Evolutionary conservation across 2,797 vertebrate species (phyloP).

Genomic region (Macropodus opercularis): DNA sequence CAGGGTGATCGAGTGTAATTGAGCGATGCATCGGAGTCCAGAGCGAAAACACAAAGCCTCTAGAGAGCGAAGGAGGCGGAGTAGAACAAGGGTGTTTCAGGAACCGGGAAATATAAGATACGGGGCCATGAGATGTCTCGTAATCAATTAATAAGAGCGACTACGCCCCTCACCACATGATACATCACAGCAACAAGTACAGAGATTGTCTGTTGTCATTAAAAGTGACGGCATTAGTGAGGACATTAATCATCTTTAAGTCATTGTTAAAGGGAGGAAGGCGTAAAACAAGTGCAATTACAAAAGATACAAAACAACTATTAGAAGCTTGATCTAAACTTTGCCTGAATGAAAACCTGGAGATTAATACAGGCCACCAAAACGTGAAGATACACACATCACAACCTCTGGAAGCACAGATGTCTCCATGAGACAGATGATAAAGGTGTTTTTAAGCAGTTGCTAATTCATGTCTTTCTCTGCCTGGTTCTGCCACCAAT

Average conservation of each 20-base stretch:
- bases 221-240: neutral
- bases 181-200: neutral
- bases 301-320: neutral
- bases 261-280: neutral
- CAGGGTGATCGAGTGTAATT: conserved; percentile 76
- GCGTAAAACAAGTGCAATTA: neutral
- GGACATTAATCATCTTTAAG: neutral
- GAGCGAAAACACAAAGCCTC: conserved; percentile 60
- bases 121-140: conserved; percentile 38
- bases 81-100: conserved; percentile 59
- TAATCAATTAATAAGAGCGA: conserved; percentile 42
- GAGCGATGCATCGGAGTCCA: conserved; percentile 72
- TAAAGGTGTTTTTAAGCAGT: too few species aligned
- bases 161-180: conserved; percentile 13
- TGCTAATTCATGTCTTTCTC: too few species aligned
- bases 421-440: too few species aligned
- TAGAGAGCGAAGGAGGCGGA: conserved; percentile 49
- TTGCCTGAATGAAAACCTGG: neutral
- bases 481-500: neutral
- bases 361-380: neutral
- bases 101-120: conserved; percentile 53
- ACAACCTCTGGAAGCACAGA: neutral
- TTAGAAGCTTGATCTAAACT: neutral
- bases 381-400: neutral
- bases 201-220: neutral